phyloP scores from a whole-genome alignment of 1,140 invertebrate species.

The Eupristina koningsbergeri region DNA sequence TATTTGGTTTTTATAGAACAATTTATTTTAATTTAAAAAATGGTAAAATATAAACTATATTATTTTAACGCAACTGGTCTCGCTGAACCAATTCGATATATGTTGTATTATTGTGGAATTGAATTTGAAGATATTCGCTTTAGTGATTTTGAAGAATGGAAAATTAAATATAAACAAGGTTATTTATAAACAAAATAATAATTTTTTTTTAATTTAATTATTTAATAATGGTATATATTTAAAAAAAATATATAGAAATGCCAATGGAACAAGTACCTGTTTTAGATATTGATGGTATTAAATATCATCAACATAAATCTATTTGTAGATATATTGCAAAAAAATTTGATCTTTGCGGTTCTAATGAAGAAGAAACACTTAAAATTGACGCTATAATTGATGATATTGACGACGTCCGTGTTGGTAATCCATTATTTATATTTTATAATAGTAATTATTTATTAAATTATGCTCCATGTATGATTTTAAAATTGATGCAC shows the following conservation, averaged over 20 bases:
- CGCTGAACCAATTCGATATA: constrained; percentile 43
- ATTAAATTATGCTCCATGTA: background rate
- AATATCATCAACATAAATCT: constrained; percentile 60
- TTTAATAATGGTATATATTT: background rate
- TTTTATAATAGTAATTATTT: background rate
- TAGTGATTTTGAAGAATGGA: constrained; percentile 46
- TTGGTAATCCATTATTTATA: constrained; percentile 52
- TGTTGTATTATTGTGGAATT: constrained; percentile 36
- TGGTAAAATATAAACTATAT: constrained; percentile 41
- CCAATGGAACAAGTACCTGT: constrained; percentile 64
- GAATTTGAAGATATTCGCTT: constrained; percentile 44
- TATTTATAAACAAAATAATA: background rate
- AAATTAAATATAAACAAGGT: constrained; percentile 39
- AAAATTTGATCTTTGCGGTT: constrained; percentile 60
- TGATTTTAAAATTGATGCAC: background rate
- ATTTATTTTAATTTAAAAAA: background rate
- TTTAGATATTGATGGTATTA: constrained; percentile 61
- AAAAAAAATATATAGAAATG: too few relatives aligned
- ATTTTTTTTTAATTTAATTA: too few relatives aligned
- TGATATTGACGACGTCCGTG: constrained; percentile 59
- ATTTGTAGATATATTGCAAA: constrained; percentile 63
- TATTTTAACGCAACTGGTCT: constrained; percentile 51
- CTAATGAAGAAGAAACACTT: constrained; percentile 56
- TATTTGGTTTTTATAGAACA: background rate
- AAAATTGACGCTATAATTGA: constrained; percentile 60